Conservation (phyloP, 2,888 invertebrate species). For the Cheilosia impressa region DNA sequence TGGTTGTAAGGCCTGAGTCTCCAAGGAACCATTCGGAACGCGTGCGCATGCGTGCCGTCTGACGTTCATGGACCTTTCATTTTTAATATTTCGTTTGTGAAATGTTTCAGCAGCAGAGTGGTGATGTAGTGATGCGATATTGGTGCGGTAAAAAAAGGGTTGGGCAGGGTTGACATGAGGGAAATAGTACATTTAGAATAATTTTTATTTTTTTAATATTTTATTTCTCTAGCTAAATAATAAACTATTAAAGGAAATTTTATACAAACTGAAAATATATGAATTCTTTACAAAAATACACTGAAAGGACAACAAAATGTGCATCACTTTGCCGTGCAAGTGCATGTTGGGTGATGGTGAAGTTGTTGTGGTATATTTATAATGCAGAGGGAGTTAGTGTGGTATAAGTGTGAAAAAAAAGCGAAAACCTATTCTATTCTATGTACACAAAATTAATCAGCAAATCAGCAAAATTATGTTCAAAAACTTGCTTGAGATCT, state of each 20-base stretch:
- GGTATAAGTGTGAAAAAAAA: conserved; percentile 8
- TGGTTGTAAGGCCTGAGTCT: conserved; percentile 80
- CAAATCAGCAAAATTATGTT: too few species aligned
- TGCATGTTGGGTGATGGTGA: conserved; percentile 47
- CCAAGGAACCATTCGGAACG: conserved; percentile 98
- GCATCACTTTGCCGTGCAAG: conserved; percentile 51
- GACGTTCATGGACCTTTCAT: conserved; percentile 93
- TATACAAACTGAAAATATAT: conserved; percentile 10
- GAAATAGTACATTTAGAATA: conserved; percentile 71
- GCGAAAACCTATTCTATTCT: not conserved
- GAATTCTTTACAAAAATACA: conserved; percentile 26
- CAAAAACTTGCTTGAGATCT: too few species aligned
- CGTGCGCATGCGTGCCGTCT: conserved; percentile 97
- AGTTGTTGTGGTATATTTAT: not conserved
- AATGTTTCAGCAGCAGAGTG: conserved; percentile 39
- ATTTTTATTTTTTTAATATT: conserved; percentile 36
- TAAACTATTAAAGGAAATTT: conserved; percentile 4
- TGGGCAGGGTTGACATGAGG: conserved; percentile 66
- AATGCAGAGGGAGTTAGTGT: conserved; percentile 19
- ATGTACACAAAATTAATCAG: too few species aligned
- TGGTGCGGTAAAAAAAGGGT: conserved; percentile 67
- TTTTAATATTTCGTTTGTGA: conserved; percentile 1
- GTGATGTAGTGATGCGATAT: conserved; percentile 67
- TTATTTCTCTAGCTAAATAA: conserved; percentile 38
- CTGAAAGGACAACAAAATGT: conserved; percentile 35